Percentiles rank a stretch among this genome's conserved stretches.
phyloP scores from a whole-genome alignment of 2,888 invertebrate genomes.

The Cataglyphis albicans region DNA sequence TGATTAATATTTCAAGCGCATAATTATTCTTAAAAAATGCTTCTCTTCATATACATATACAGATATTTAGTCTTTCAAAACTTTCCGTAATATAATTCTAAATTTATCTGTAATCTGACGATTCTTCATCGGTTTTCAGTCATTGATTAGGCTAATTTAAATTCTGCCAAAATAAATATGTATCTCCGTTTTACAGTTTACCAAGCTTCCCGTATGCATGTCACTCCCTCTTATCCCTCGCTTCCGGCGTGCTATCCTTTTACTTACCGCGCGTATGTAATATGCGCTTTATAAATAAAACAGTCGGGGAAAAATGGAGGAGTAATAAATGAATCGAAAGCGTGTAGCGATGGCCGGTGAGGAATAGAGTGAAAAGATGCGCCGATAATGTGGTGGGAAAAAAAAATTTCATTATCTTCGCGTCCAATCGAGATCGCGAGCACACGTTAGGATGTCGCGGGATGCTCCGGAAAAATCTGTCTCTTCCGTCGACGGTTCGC shows the following conservation, averaged over 20 bases:
- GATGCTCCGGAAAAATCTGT: conserved; percentile 75
- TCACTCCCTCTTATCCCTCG: neutral
- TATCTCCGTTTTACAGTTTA: neutral
- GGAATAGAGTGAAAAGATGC: conserved; percentile 26
- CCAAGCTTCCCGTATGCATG: conserved; percentile 5
- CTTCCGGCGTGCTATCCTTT: conserved; percentile 33
- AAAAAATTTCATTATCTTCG: conserved; percentile 82
- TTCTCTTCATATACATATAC: neutral
- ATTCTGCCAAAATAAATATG: conserved; percentile 25
- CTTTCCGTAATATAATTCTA: neutral
- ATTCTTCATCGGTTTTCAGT: conserved; percentile 6
- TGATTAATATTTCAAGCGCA: neutral
- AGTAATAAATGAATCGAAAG: conserved; percentile 41
- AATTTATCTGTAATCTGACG: neutral
- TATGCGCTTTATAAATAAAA: conserved; percentile 66
- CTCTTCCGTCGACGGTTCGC: conserved; percentile 62
- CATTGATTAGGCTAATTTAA: conserved; percentile 17
- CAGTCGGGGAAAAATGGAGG: conserved; percentile 48
- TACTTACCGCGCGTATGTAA: conserved; percentile 48
- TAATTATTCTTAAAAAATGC: conserved; percentile 1
- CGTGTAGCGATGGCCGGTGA: neutral
- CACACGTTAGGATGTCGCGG: conserved; percentile 45
- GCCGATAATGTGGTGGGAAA: conserved; percentile 55
- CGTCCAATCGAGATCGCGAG: conserved; percentile 77
- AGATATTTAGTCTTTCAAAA: neutral